Conservation (phyloP, 2,797 vertebrate species). For the Lycodopsis pacificus region DNA sequence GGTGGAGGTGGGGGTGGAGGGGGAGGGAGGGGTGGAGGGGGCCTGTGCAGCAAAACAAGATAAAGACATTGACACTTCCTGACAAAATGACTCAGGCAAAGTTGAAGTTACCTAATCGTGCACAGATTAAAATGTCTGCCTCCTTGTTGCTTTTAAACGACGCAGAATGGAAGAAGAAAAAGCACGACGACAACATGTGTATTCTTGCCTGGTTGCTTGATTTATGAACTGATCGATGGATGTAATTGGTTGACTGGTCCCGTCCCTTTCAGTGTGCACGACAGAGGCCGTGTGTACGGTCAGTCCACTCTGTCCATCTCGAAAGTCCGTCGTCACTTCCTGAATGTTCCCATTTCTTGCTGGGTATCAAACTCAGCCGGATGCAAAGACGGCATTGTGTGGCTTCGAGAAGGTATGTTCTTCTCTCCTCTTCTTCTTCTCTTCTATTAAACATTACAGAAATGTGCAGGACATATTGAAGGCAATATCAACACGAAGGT, state of each 20-base stretch:
- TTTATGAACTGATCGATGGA: neutral
- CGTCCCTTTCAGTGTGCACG: slow-evolving; percentile 39
- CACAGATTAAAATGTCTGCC: neutral
- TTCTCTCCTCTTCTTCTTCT: neutral
- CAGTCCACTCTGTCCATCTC: slow-evolving; percentile 67
- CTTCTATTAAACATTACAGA: neutral
- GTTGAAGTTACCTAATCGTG: too few relatives aligned
- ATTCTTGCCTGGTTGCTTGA: neutral
- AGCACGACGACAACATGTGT: neutral
- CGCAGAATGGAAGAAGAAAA: neutral
- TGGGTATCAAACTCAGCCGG: neutral
- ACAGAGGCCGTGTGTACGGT: neutral
- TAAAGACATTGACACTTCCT: too few relatives aligned
- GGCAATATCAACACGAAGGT: neutral
- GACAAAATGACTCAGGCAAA: too few relatives aligned
- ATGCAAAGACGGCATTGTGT: fast-evolving
- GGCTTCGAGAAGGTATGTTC: slow-evolving; percentile 70
- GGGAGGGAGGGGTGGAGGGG: too few relatives aligned
- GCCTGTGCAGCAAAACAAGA: neutral
- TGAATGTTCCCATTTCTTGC: slow-evolving; percentile 68
- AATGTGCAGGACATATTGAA: neutral
- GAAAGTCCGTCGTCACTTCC: slow-evolving; percentile 62
- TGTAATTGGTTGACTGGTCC: neutral
- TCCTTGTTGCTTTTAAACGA: neutral
- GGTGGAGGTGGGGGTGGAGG: too few relatives aligned